Percentiles rank a stretch among this genome's conserved stretches.
Conservation (phyloP, 1,140 invertebrate genomes). For the Drosophila pallidifrons region DNA sequence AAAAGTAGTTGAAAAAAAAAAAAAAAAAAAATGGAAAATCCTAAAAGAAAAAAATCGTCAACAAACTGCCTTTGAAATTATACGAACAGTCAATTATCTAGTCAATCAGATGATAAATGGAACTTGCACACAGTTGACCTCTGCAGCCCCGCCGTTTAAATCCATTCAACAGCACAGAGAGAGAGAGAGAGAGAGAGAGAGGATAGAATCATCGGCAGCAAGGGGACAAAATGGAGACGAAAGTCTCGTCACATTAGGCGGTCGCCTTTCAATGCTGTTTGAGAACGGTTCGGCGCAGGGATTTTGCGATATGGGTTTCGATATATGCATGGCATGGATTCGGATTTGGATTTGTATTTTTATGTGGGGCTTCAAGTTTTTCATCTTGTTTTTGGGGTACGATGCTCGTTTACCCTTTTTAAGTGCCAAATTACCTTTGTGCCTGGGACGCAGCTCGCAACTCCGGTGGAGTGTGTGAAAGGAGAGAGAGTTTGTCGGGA, state of each 20-base stretch:
- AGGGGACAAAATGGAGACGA: constrained; percentile 12
- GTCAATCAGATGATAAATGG: constrained; percentile 82
- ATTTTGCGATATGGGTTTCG: constrained; percentile 15
- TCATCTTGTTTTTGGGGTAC: no score
- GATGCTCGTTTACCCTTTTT: constrained; percentile 68
- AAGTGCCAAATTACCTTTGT: constrained; percentile 76
- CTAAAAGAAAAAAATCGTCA: background rate
- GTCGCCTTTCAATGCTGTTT: constrained; percentile 19
- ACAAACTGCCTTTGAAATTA: constrained; percentile 33
- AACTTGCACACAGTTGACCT: constrained; percentile 53
- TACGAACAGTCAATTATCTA: constrained; percentile 73
- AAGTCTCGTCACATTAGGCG: constrained; percentile 55
- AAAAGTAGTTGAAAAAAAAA: background rate
- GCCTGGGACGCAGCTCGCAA: constrained; percentile 4
- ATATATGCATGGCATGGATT: constrained; percentile 4
- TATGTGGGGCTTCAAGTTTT: constrained; percentile 48
- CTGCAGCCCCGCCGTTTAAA: background rate
- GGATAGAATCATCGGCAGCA: background rate
- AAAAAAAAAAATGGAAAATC: background rate
- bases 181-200: background rate
- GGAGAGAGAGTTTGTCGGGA: background rate
- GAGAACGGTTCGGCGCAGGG: constrained; percentile 35
- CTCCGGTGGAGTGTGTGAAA: no score
- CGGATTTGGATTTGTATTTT: constrained; percentile 11
- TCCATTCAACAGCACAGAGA: background rate